A percentile compares a stretch with the other conserved stretches of the same genome.
These are phyloP conservation scores for Lordiphosa collinella DNA, from an alignment of 1,140 invertebrate genomes.

Conservation along the genomic window DNA sequence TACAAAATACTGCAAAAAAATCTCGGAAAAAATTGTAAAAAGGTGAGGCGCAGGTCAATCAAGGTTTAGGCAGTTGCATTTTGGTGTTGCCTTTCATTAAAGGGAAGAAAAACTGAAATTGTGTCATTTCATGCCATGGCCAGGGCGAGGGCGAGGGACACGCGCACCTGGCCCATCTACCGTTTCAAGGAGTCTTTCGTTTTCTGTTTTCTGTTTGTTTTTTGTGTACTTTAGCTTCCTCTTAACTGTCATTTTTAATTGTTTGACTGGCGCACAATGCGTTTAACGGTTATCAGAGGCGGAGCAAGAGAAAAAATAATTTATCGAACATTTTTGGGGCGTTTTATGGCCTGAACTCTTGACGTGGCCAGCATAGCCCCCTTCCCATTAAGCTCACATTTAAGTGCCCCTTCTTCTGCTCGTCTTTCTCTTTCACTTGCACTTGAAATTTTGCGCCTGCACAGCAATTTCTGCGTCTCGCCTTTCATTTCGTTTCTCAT, in stretches of 20 bases:
- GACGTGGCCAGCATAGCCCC: constrained; percentile 39
- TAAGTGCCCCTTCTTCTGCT: constrained; percentile 42
- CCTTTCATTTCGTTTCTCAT: constrained; percentile 66
- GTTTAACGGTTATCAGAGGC: constrained; percentile 48
- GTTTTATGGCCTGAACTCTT: constrained; percentile 64
- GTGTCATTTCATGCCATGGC: constrained; percentile 72
- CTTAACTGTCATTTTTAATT: constrained; percentile 66
- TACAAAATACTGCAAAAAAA: constrained; percentile 39
- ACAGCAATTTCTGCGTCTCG: constrained; percentile 53
- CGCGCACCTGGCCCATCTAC: constrained; percentile 25
- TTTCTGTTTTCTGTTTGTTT: constrained; percentile 28
- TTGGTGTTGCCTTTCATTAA: constrained; percentile 63
- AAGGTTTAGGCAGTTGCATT: constrained; percentile 39
- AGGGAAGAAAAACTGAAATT: constrained; percentile 58
- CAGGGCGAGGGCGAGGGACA: constrained; percentile 14
- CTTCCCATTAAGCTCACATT: constrained; percentile 65
- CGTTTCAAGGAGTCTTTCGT: constrained; percentile 33
- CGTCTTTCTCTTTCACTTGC: constrained; percentile 29
- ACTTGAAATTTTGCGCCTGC: constrained; percentile 68
- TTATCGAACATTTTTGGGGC: constrained; percentile 41
- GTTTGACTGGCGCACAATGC: constrained; percentile 29
- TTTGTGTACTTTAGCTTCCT: constrained; percentile 36
- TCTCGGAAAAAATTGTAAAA: constrained; percentile 8
- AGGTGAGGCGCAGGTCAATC: constrained; percentile 48
- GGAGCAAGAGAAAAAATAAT: constrained; percentile 17